A percentile compares a stretch with the other conserved stretches of the same genome.
These are phyloP conservation scores for Trachelipus rathkii DNA, from an alignment of 1,140 invertebrate species.

Conservation along the genomic window DNA sequence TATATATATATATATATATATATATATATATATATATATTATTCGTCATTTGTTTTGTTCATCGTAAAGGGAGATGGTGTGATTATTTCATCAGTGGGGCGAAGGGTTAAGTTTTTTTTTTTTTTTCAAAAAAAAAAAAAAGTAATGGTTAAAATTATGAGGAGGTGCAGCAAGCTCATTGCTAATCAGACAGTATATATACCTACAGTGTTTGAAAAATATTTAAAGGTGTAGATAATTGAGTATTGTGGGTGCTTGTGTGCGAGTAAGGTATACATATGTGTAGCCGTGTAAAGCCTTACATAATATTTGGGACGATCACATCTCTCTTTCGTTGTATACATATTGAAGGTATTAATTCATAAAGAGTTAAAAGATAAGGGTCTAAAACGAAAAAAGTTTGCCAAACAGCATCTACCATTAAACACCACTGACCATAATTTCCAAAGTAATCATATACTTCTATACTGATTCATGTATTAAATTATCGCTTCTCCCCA, in stretches of 20 bases:
- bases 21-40: constrained; percentile 13
- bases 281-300: too few species aligned
- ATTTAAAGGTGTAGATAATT: too few species aligned
- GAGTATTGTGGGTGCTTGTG: too few species aligned
- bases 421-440: constrained; percentile 2
- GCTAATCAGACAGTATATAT: constrained; percentile 8
- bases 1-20: background rate
- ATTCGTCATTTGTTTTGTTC: background rate
- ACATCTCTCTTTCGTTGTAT: background rate
- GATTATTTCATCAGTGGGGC: background rate
- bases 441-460: background rate
- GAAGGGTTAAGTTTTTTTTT: background rate
- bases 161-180: background rate
- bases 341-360: background rate
- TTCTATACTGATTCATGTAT: background rate
- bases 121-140: background rate
- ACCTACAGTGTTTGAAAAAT: background rate
- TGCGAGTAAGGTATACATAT: too few species aligned
- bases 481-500: background rate
- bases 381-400: background rate
- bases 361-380: background rate
- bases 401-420: background rate
- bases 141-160: background rate
- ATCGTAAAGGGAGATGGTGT: background rate
- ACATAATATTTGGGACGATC: too few species aligned